Evolutionary conservation across 37 sponge, comb jelly and placozoan genomes (phyloP).

Genomic region (Chondrilla cf. caribensis): DNA sequence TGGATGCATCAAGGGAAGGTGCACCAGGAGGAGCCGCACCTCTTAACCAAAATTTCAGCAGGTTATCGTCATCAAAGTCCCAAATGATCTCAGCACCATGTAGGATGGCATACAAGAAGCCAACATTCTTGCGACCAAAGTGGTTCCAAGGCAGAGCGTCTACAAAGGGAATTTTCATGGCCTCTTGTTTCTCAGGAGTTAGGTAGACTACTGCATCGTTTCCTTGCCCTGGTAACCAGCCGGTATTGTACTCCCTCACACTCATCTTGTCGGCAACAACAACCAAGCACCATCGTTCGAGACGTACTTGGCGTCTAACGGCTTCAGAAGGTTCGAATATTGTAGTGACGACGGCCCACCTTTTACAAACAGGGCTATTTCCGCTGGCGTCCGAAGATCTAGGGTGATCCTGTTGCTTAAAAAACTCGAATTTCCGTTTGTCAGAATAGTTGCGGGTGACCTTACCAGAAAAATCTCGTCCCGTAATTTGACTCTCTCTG

Average conservation of each 20-base stretch:
- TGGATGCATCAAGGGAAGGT: constrained; percentile 22
- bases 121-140: constrained; percentile 68
- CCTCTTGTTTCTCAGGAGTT: constrained; percentile 27
- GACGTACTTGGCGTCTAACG: constrained; percentile 28
- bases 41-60: constrained; percentile 47
- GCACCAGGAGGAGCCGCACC: constrained; percentile 40
- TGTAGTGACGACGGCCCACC: constrained; percentile 59
- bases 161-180: constrained; percentile 12
- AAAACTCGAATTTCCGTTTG: neutral
- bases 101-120: constrained; percentile 50
- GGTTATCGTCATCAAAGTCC: constrained; percentile 69
- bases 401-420: neutral
- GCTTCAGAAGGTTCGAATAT: constrained; percentile 36
- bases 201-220: constrained; percentile 36
- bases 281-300: constrained; percentile 49
- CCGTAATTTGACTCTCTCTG: constrained; percentile 20
- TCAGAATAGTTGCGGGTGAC: constrained; percentile 18
- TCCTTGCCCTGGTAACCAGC: constrained; percentile 30
- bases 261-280: constrained; percentile 49
- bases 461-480: constrained; percentile 31
- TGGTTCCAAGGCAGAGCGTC: constrained; percentile 38
- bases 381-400: neutral
- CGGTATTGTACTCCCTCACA: constrained; percentile 16
- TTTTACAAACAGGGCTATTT: constrained; percentile 19
- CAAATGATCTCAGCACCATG: constrained; percentile 58